Conservation (phyloP, 2,888 invertebrate species). For the Campoplex nolae region DNA sequence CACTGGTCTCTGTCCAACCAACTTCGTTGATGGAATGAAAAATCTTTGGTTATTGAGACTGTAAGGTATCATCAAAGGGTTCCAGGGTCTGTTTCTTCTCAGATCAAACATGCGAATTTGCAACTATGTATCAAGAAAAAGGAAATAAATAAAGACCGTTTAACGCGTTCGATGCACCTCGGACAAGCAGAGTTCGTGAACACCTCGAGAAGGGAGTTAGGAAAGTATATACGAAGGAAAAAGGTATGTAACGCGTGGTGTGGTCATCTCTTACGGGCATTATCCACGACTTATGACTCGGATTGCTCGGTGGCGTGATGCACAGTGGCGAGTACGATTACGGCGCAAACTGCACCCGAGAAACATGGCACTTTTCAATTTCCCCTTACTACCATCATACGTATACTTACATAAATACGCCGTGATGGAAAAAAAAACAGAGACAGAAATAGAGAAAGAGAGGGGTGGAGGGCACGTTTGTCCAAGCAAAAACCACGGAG, state of each 20-base stretch:
- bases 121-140: background rate
- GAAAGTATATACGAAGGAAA: constrained; percentile 1
- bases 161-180: constrained; percentile 11
- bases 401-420: constrained; percentile 7
- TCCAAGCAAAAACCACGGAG: constrained; percentile 50
- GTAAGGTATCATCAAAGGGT: too few species aligned
- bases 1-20: too few species aligned
- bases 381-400: constrained; percentile 22
- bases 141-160: background rate
- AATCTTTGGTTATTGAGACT: too few species aligned
- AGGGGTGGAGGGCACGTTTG: constrained; percentile 30
- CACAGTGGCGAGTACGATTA: constrained; percentile 35
- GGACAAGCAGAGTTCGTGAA: background rate
- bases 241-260: constrained; percentile 20
- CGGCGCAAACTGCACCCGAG: constrained; percentile 13
- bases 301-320: constrained; percentile 14
- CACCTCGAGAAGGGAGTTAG: background rate
- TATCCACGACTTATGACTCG: constrained; percentile 69
- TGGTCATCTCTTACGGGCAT: constrained; percentile 71
- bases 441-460: background rate
- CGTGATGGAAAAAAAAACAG: background rate
- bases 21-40: too few species aligned
- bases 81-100: too few species aligned
- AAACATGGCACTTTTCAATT: constrained; percentile 57
- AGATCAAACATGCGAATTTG: background rate